These are phyloP conservation scores for Ceratotherium simum DNA, from an alignment of 2,113 vertebrate species.

Conservation along the genomic window DNA sequence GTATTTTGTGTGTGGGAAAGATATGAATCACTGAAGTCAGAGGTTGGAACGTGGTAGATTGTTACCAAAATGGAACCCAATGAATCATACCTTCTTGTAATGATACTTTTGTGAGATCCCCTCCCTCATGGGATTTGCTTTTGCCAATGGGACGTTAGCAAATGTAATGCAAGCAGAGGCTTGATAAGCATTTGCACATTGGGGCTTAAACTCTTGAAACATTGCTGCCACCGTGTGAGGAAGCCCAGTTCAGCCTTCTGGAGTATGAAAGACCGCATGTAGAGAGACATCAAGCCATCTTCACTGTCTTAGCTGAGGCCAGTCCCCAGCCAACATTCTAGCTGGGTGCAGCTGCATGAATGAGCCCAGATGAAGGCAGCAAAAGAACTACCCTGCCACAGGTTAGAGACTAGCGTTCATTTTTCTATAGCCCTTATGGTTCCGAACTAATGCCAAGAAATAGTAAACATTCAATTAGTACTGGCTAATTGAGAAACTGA, in stretches of 20 bases:
- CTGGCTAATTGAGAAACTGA: not conserved
- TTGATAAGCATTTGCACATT: not conserved
- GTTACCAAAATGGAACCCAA: not conserved
- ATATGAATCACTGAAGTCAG: not conserved
- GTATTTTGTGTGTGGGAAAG: not conserved
- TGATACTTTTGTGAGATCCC: not conserved
- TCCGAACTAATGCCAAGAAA: not conserved
- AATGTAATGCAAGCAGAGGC: not conserved
- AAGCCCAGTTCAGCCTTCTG: not conserved
- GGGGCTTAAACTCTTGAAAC: not conserved
- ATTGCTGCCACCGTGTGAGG: not conserved
- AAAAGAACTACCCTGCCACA: not conserved
- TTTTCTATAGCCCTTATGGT: not conserved
- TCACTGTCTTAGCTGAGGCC: not conserved
- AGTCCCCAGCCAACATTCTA: not conserved
- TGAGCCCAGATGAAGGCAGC: not conserved
- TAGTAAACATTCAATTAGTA: not conserved
- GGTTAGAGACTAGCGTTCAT: not conserved
- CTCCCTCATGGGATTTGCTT: not conserved
- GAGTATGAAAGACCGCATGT: not conserved
- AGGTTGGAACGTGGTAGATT: not conserved
- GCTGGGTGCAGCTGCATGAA: not conserved
- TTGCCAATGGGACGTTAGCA: not conserved
- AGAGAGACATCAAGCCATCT: not conserved
- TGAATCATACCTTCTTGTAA: constrained; percentile 17